Evolutionary conservation across 2,797 vertebrate species (phyloP).

Genomic region (Argyrosomus regius): DNA sequence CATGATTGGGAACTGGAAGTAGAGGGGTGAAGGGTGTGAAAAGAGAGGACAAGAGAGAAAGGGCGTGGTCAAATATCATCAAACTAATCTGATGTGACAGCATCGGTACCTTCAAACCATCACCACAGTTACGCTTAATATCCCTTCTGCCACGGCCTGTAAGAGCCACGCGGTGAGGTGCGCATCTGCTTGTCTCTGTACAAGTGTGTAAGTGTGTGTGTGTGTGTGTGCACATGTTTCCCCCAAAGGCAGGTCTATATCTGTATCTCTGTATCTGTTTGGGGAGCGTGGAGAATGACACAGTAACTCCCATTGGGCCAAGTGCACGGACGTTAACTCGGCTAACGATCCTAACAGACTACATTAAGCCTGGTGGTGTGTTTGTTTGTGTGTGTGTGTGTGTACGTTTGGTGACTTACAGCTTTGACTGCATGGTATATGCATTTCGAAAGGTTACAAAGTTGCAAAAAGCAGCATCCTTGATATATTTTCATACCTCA

Average conservation of each 20-base stretch:
- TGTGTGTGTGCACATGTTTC: slow-evolving; percentile 22
- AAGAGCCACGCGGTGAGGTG: slow-evolving; percentile 49
- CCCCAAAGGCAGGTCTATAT: slow-evolving; percentile 70
- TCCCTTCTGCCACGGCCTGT: slow-evolving; percentile 67
- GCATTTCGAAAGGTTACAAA: slow-evolving; percentile 63
- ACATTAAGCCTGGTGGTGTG: slow-evolving; percentile 54
- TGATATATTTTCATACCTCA: slow-evolving; percentile 37
- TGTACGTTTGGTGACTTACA: slow-evolving; percentile 19
- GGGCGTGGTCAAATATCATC: slow-evolving; percentile 56
- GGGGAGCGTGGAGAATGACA: slow-evolving; percentile 74
- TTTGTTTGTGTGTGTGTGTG: slow-evolving; percentile 11
- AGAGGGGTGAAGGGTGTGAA: background rate
- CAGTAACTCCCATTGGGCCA: slow-evolving; percentile 66
- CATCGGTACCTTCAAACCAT: slow-evolving; percentile 63
- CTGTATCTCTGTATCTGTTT: slow-evolving; percentile 69
- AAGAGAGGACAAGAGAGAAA: slow-evolving; percentile 32
- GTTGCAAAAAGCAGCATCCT: slow-evolving; percentile 35
- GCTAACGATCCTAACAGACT: slow-evolving; percentile 78
- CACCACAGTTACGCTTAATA: slow-evolving; percentile 69
- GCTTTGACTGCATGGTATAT: slow-evolving; percentile 28
- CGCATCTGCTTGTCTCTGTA: slow-evolving; percentile 43
- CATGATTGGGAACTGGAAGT: slow-evolving; percentile 4
- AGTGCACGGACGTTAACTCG: slow-evolving; percentile 80
- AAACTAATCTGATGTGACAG: slow-evolving; percentile 81
- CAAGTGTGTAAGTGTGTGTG: background rate